These are phyloP conservation scores for Lasius platythorax DNA, from an alignment of 2,888 invertebrate species.

Conservation along the genomic window DNA sequence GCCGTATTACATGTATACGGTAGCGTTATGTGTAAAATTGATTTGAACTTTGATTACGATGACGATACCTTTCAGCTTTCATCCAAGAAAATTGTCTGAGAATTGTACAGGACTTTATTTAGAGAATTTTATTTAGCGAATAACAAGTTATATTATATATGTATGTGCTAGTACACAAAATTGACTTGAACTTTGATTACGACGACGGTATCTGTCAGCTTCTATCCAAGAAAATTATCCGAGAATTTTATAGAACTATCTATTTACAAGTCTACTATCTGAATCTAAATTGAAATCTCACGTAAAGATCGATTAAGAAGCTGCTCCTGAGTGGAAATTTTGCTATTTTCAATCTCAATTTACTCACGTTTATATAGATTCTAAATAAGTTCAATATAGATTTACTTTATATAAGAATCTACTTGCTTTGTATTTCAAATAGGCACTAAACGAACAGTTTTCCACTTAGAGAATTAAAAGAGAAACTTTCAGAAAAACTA, in stretches of 20 bases:
- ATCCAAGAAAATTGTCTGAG: background rate
- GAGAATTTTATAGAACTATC: background rate
- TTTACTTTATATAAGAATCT: background rate
- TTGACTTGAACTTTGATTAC: background rate
- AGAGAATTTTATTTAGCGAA: background rate
- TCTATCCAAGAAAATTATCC: background rate
- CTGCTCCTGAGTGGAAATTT: background rate
- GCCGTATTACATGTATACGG: background rate
- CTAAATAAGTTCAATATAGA: background rate
- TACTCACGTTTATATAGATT: background rate
- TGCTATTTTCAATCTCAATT: background rate
- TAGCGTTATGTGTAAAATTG: background rate
- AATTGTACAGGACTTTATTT: background rate
- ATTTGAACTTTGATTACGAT: background rate
- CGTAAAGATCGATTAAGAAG: background rate
- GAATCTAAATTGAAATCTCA: conserved; percentile 2
- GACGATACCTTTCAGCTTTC: background rate
- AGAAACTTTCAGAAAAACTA: background rate
- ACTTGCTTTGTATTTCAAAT: background rate
- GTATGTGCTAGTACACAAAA: background rate
- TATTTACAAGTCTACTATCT: background rate
- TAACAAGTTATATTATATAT: background rate
- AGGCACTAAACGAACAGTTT: background rate
- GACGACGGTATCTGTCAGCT: background rate
- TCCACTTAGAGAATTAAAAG: background rate